Percentiles rank a stretch among this genome's conserved stretches.
These are phyloP conservation scores for Diplosoma virens DNA, from an alignment of 23 tunicate species.

Conservation along the genomic window DNA sequence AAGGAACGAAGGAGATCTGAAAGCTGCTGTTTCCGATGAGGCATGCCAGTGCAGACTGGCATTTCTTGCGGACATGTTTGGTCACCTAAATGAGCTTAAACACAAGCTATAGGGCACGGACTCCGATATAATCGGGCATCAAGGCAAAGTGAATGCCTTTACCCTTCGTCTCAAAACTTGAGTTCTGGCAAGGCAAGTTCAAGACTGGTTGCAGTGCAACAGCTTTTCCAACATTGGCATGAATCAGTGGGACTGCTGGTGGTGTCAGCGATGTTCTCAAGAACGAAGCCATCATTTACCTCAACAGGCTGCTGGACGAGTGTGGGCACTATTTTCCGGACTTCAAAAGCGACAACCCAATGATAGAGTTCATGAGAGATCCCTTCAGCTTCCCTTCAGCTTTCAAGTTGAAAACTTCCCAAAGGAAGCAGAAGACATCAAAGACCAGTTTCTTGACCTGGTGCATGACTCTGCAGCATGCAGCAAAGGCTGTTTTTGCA, in stretches of 20 bases:
- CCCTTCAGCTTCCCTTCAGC: too few relatives aligned
- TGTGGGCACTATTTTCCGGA: not conserved
- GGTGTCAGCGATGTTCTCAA: conserved; percentile 2
- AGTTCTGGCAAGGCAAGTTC: conserved; percentile 6
- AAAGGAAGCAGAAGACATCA: not conserved
- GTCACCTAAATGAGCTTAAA: conserved; percentile 13
- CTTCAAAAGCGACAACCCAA: conserved; percentile 10
- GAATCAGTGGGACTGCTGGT: not conserved
- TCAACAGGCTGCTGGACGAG: conserved; percentile 19
- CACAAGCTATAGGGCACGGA: not conserved
- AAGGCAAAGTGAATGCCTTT: not conserved
- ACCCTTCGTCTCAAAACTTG: not conserved
- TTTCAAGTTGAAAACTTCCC: conserved; percentile 6
- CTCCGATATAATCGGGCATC: conserved; percentile 12
- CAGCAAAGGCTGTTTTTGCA: not conserved
- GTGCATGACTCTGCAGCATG: not conserved
- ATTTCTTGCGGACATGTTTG: conserved; percentile 1
- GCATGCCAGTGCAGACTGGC: conserved; percentile 22
- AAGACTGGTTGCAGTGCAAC: conserved; percentile 2
- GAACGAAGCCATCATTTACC: conserved; percentile 7
- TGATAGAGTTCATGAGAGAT: not conserved
- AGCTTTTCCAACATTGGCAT: not conserved
- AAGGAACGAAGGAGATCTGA: conserved; percentile 11
- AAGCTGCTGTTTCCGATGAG: conserved; percentile 15
- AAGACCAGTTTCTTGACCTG: not conserved